These are phyloP conservation scores for Megastigmus dorsalis DNA, from an alignment of 2,888 invertebrate species.

Conservation along the genomic window DNA sequence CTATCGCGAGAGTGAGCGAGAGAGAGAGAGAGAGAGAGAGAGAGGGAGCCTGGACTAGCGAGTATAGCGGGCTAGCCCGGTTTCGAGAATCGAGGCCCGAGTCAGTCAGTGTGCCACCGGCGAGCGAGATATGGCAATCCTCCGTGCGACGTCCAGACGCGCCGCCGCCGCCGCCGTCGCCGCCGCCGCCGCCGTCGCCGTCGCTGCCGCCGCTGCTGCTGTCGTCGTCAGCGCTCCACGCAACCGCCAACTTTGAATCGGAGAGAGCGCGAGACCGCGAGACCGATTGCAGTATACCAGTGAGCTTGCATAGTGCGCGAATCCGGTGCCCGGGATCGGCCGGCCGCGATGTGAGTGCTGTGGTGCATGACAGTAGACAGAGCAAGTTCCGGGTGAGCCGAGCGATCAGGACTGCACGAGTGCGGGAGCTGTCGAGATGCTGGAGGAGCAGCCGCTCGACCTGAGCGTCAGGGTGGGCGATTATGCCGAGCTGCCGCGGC, in stretches of 20 bases:
- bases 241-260: conserved; percentile 42
- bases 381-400: not conserved
- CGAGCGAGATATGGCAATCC: too few species aligned
- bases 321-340: not conserved
- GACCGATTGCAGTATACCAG: too few species aligned
- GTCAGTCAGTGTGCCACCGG: conserved; percentile 75
- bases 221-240: too few species aligned
- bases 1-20: conserved; percentile 47
- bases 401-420: conserved; percentile 24
- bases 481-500: conserved; percentile 68
- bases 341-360: too few species aligned
- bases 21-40: conserved; percentile 64
- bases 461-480: conserved; percentile 79
- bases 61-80: conserved; percentile 71
- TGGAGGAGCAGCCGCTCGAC: conserved; percentile 85
- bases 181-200: not conserved
- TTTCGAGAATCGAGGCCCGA: too few species aligned
- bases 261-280: not conserved
- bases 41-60: conserved; percentile 74
- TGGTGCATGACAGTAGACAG: too few species aligned
- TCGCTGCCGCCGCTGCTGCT: not conserved
- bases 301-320: not conserved
- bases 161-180: not conserved
- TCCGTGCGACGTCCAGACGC: conserved; percentile 54
- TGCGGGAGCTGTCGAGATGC: conserved; percentile 60